Evolutionary conservation across 2,113 vertebrate species (phyloP).

Genomic region (Falco punctatus): DNA sequence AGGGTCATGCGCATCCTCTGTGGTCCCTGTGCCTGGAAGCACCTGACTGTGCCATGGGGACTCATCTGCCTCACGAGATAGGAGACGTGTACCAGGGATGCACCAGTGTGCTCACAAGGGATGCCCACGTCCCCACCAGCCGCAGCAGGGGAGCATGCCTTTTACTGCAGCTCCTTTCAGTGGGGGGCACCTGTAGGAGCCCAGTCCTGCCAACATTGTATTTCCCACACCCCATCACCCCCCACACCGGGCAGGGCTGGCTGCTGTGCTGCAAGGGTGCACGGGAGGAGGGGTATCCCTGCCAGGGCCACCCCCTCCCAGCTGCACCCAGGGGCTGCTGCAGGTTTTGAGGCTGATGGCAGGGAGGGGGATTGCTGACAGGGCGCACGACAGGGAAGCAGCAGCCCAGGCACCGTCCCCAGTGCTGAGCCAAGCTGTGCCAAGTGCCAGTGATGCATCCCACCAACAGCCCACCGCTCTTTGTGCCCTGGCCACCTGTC

Average conservation of each 20-base stretch:
- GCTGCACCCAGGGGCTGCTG: neutral
- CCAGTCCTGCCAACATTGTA: fast-evolving
- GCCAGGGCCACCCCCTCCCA: neutral
- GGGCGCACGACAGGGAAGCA: neutral
- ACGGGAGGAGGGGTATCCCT: neutral
- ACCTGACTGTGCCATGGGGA: neutral
- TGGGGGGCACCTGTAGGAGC: neutral
- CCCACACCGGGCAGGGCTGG: neutral
- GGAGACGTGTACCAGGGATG: fast-evolving
- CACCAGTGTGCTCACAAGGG: fast-evolving
- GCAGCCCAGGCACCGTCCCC: neutral
- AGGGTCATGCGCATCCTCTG: neutral
- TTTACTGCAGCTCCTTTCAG: neutral
- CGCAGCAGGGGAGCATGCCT: neutral
- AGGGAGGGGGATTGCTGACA: neutral
- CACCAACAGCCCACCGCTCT: neutral
- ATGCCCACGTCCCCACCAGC: fast-evolving
- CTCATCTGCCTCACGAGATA: fast-evolving
- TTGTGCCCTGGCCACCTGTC: neutral
- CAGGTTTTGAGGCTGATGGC: neutral
- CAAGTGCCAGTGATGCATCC: neutral
- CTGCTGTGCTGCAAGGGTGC: neutral
- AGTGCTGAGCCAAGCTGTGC: neutral
- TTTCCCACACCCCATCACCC: neutral
- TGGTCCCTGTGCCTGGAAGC: neutral